Evolutionary conservation across 2,113 vertebrate species (phyloP).

Genomic region (Odontophorus gujanensis): DNA sequence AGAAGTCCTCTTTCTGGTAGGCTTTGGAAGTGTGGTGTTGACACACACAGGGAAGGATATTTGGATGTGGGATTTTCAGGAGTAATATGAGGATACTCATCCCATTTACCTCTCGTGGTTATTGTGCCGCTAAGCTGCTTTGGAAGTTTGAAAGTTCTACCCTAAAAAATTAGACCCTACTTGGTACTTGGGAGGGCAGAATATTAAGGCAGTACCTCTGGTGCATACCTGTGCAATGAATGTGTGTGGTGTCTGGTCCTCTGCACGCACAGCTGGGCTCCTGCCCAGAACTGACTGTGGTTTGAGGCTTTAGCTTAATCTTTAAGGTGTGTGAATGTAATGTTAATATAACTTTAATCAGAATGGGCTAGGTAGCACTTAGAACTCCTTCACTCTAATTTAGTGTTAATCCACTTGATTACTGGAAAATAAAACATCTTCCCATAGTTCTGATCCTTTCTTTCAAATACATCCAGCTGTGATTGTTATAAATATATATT

Average conservation of each 20-base stretch:
- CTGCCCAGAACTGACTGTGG: not conserved
- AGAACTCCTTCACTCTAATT: conserved; percentile 31
- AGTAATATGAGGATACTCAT: not conserved
- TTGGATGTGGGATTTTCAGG: conserved; percentile 49
- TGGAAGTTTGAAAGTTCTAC: not conserved
- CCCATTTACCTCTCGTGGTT: not conserved
- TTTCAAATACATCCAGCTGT: conserved; percentile 23
- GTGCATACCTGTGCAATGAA: not conserved
- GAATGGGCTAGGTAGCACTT: conserved; percentile 41
- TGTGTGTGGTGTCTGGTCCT: not conserved
- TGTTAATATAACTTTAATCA: conserved; percentile 53
- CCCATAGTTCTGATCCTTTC: conserved; percentile 14
- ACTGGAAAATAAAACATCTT: not conserved
- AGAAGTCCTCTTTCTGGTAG: not conserved
- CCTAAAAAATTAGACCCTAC: not conserved
- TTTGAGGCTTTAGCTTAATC: conserved; percentile 54
- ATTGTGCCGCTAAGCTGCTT: not conserved
- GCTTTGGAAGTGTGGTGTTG: conserved; percentile 40
- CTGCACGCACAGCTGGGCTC: conserved; percentile 51
- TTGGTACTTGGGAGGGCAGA: not conserved
- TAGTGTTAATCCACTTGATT: conserved; percentile 45
- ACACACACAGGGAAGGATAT: conserved; percentile 3
- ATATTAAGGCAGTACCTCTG: not conserved
- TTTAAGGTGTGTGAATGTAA: conserved; percentile 45
- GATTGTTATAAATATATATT: conserved; percentile 27